phyloP scores from a whole-genome alignment of 2,888 invertebrate genomes.

The Pterobdella sp. region DNA sequence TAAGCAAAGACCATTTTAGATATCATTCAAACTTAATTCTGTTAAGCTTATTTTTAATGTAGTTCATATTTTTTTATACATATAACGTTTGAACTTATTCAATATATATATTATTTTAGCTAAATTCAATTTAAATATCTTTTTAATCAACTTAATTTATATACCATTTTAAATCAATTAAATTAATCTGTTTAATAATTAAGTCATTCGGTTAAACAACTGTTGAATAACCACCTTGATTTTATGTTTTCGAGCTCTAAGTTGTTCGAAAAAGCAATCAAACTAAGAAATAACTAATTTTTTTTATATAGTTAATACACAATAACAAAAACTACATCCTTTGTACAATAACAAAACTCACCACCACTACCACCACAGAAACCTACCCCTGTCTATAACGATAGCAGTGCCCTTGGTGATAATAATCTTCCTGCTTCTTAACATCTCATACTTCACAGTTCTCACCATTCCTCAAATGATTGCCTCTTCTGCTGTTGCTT shows the following conservation, averaged over 20 bases:
- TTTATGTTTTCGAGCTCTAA: background rate
- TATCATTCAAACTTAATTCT: no score
- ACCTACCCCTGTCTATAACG: conserved; percentile 70
- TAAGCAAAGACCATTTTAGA: no score
- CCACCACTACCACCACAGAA: conserved; percentile 58
- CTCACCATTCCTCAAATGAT: conserved; percentile 66
- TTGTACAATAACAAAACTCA: conserved; percentile 24
- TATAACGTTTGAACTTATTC: no score
- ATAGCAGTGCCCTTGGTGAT: conserved; percentile 76
- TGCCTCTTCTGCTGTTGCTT: conserved; percentile 68
- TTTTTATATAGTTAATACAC: background rate
- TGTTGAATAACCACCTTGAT: background rate
- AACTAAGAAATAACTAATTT: no score
- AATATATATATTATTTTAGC: no score
- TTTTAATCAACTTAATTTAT: no score
- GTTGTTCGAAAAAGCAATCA: background rate
- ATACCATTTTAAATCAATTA: no score
- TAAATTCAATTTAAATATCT: no score
- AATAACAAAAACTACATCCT: background rate
- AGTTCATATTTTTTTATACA: no score
- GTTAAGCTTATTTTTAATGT: no score
- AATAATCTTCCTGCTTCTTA: conserved; percentile 70
- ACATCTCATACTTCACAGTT: conserved; percentile 77
- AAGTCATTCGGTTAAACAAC: background rate
- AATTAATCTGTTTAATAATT: background rate